A percentile compares a stretch with the other conserved stretches of the same genome.
Evolutionary conservation across 2,113 vertebrate species (phyloP).

Genomic region (Pimephales promelas): DNA sequence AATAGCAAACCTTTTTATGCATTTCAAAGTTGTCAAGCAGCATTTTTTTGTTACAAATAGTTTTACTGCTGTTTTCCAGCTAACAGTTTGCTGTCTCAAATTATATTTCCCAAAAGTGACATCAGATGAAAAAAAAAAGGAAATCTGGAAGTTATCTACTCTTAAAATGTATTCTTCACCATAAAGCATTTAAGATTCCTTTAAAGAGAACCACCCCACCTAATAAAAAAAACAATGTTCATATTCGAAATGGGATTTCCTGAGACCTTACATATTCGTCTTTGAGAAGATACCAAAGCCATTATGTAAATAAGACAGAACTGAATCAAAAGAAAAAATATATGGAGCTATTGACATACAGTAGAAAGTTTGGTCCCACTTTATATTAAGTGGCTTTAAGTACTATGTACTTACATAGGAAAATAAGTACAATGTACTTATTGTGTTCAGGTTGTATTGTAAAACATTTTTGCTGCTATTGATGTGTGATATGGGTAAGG

Average conservation of each 20-base stretch:
- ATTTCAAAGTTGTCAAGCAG: conserved; percentile 20
- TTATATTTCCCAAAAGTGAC: conserved; percentile 21
- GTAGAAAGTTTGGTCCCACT: no score
- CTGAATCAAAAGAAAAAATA: conserved; percentile 6
- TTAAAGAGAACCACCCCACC: conserved; percentile 26
- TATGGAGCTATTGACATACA: neutral
- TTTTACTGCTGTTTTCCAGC: conserved; percentile 12
- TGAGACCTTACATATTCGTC: conserved; percentile 23
- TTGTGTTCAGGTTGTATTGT: no score
- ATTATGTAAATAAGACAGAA: conserved; percentile 15
- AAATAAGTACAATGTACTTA: no score
- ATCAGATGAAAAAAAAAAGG: neutral
- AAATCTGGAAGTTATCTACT: conserved; percentile 35
- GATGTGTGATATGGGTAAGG: no score
- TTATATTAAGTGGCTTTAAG: no score
- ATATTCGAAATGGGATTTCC: conserved; percentile 35
- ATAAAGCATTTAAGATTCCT: conserved; percentile 8
- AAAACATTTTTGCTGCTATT: no score
- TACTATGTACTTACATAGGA: no score
- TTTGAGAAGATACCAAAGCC: neutral
- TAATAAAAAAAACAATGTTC: conserved; percentile 31
- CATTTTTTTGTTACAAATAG: conserved; percentile 21
- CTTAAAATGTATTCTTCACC: neutral
- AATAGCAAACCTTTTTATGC: conserved; percentile 5
- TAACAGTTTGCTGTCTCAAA: conserved; percentile 17